Percentiles rank a stretch among this genome's conserved stretches.
These are phyloP conservation scores for Remorina albescens DNA, from an alignment of 2,797 vertebrate genomes.

Conservation along the genomic window DNA sequence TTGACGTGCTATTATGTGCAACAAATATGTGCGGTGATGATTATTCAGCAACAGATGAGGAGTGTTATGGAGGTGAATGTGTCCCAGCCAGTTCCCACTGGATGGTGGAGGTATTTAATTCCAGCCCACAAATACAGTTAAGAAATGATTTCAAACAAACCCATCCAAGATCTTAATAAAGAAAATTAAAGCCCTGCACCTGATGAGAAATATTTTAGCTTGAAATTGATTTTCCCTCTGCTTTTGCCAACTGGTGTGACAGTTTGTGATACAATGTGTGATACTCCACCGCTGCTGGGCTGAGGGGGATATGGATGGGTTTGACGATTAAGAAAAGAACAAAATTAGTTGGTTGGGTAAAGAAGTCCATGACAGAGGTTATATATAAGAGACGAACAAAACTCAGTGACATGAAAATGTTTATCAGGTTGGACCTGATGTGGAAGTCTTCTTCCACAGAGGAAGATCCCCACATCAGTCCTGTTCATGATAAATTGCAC, in stretches of 20 bases:
- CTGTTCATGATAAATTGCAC: constrained; percentile 21
- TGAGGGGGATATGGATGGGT: neutral
- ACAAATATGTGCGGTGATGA: neutral
- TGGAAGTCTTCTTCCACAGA: constrained; percentile 19
- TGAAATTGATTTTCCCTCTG: neutral
- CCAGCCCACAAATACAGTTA: no score
- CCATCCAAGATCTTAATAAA: neutral
- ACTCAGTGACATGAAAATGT: constrained; percentile 16
- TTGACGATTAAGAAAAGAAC: neutral
- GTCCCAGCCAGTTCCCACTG: neutral
- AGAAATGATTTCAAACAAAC: neutral
- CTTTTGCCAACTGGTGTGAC: constrained; percentile 7
- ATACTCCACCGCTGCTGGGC: constrained; percentile 7
- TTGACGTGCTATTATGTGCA: neutral
- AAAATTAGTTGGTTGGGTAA: neutral
- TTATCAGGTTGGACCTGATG: neutral
- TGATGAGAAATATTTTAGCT: neutral
- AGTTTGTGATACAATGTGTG: constrained; percentile 8
- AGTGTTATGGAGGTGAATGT: neutral
- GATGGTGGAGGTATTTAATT: no score
- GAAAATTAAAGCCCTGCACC: neutral
- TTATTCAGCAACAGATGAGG: neutral
- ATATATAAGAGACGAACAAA: constrained; percentile 3
- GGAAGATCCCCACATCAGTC: constrained; percentile 9
- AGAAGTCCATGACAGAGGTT: neutral